Evolutionary conservation across 2,113 vertebrate genomes (phyloP).

Genomic region (Calyptommatus sinebrachiatus): DNA sequence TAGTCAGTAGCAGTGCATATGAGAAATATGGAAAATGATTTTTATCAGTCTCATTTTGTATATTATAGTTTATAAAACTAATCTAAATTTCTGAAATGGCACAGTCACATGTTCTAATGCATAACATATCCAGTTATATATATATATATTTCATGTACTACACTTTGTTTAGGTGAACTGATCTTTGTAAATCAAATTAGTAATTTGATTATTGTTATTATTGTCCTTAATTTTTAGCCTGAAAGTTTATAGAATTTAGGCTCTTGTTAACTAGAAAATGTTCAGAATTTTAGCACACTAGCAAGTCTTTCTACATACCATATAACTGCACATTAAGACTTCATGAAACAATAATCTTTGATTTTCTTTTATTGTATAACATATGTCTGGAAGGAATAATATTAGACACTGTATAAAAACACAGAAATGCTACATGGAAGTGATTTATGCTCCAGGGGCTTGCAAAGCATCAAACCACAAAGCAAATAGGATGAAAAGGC

Average conservation of each 20-base stretch:
- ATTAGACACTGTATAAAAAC: neutral
- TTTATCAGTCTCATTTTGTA: constrained; percentile 63
- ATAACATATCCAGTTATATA: constrained; percentile 5
- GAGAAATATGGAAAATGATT: constrained; percentile 62
- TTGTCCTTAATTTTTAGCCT: constrained; percentile 11
- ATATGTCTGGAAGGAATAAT: neutral
- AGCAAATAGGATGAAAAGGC: neutral
- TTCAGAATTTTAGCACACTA: constrained; percentile 24
- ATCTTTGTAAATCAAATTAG: constrained; percentile 45
- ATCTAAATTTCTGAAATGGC: constrained; percentile 60
- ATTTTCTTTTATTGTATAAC: constrained; percentile 16
- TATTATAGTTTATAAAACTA: constrained; percentile 50
- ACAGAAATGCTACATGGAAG: neutral
- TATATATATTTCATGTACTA: constrained; percentile 35
- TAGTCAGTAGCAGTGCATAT: constrained; percentile 68
- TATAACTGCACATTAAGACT: constrained; percentile 9
- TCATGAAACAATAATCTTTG: constrained; percentile 7
- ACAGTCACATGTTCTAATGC: constrained; percentile 54
- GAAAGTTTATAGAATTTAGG: constrained; percentile 21
- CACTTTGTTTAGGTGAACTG: constrained; percentile 18
- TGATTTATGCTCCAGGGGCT: neutral
- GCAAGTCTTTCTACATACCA: constrained; percentile 15
- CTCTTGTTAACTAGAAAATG: constrained; percentile 24
- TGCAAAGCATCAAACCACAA: neutral
- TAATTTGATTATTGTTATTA: constrained; percentile 34